phyloP scores from a whole-genome alignment of 2,113 vertebrate genomes.

The Eulacestoma nigropectus region DNA sequence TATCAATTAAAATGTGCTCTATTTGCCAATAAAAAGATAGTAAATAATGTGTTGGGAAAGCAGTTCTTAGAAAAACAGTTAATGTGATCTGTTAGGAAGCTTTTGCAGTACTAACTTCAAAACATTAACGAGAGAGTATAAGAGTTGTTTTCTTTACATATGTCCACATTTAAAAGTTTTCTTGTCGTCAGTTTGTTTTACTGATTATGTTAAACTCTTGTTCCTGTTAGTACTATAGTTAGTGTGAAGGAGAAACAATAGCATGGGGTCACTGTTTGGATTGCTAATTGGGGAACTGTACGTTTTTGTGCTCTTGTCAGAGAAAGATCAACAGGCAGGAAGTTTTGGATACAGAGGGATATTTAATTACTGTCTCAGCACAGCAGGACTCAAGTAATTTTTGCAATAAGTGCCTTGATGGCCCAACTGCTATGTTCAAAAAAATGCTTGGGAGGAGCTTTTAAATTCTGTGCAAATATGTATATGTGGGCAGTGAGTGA shows the following conservation, averaged over 20 bases:
- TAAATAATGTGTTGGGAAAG: neutral
- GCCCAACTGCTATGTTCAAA: neutral
- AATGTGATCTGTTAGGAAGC: neutral
- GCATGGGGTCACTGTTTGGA: neutral
- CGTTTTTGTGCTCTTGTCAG: neutral
- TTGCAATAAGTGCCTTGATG: neutral
- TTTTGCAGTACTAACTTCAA: neutral
- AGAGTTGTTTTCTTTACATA: neutral
- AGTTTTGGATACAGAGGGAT: neutral
- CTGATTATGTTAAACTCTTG: neutral
- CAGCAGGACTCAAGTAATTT: neutral
- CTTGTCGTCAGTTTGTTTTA: neutral
- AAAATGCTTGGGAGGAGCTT: neutral
- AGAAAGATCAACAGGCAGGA: neutral
- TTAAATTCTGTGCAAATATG: neutral
- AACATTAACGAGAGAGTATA: neutral
- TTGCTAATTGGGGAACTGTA: neutral
- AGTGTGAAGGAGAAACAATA: neutral
- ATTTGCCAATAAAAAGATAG: slow-evolving; percentile 42
- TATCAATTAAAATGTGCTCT: slow-evolving; percentile 40
- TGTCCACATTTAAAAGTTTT: neutral
- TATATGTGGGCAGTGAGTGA: neutral
- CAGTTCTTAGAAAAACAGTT: neutral
- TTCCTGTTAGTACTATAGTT: neutral
- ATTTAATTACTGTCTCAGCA: neutral